A percentile compares a stretch with the other conserved stretches of the same genome.
These are phyloP conservation scores for Papilio gigon DNA, from an alignment of 2,888 invertebrate genomes.

Conservation along the genomic window DNA sequence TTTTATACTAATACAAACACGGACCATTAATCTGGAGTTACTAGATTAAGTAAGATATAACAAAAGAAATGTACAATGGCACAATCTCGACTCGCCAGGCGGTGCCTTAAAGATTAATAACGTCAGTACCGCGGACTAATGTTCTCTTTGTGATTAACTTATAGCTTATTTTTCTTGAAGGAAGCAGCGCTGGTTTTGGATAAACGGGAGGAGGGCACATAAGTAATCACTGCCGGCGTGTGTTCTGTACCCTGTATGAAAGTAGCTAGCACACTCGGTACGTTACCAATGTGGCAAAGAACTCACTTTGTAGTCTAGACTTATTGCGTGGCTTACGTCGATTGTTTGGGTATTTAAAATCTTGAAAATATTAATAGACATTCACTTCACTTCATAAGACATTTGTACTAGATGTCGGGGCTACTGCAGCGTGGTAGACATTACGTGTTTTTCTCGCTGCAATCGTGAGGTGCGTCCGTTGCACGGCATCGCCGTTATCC, in stretches of 20 bases:
- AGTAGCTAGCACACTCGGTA: neutral
- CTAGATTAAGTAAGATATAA: constrained; percentile 35
- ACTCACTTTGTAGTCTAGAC: constrained; percentile 3
- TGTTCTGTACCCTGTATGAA: constrained; percentile 22
- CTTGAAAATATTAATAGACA: neutral
- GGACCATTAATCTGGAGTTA: neutral
- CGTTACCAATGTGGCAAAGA: neutral
- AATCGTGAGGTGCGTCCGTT: constrained; percentile 56
- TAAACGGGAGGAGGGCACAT: constrained; percentile 31
- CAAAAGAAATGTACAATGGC: constrained; percentile 35
- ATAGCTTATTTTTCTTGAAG: constrained; percentile 36
- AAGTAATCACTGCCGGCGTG: constrained; percentile 34
- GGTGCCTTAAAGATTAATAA: constrained; percentile 39
- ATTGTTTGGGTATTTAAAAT: neutral
- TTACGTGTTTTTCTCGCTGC: constrained; percentile 68
- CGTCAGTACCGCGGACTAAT: constrained; percentile 40
- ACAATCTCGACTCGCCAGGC: constrained; percentile 35
- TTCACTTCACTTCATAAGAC: neutral
- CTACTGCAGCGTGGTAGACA: constrained; percentile 61
- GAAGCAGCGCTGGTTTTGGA: constrained; percentile 28
- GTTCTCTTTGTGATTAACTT: constrained; percentile 40
- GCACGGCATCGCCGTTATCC: constrained; percentile 66
- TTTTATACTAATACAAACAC: neutral
- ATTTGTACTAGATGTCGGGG: constrained; percentile 39
- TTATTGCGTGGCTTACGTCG: neutral